Conservation (phyloP, 2,113 vertebrate species). For the Calonectris borealis region DNA sequence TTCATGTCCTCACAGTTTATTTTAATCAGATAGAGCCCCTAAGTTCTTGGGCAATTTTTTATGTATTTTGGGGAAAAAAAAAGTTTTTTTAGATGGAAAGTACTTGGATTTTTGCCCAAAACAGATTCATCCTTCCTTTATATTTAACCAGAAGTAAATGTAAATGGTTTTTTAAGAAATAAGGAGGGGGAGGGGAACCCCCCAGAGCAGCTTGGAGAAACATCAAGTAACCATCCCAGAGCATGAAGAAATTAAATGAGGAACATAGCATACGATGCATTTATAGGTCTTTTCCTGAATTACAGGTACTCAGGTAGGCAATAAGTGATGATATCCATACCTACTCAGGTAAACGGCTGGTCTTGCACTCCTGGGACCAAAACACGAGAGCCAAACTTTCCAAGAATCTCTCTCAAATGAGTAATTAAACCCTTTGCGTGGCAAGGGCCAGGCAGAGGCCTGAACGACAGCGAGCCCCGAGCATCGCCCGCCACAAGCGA, state of each 20-base stretch:
- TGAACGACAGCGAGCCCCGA: rapidly evolving
- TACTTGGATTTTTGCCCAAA: neutral
- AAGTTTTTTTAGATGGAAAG: neutral
- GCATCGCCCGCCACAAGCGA: rapidly evolving
- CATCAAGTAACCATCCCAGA: neutral
- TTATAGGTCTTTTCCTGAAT: neutral
- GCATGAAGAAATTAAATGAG: neutral
- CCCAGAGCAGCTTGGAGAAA: neutral
- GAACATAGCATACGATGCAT: rapidly evolving
- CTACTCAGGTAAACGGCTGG: no score
- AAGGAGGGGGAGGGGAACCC: rapidly evolving
- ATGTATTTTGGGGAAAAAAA: neutral
- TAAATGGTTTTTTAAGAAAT: neutral
- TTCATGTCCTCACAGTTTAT: neutral
- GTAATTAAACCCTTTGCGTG: neutral
- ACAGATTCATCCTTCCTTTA: neutral
- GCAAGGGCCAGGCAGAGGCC: neutral
- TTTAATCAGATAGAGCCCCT: neutral
- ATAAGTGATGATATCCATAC: no score
- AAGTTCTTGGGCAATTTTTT: neutral
- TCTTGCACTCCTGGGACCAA: neutral
- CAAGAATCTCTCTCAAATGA: rapidly evolving
- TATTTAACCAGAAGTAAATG: neutral
- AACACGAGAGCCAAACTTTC: neutral
- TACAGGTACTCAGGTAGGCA: neutral